Conservation (phyloP, 2,888 invertebrate species). For the Neocrepidodera transversa region DNA sequence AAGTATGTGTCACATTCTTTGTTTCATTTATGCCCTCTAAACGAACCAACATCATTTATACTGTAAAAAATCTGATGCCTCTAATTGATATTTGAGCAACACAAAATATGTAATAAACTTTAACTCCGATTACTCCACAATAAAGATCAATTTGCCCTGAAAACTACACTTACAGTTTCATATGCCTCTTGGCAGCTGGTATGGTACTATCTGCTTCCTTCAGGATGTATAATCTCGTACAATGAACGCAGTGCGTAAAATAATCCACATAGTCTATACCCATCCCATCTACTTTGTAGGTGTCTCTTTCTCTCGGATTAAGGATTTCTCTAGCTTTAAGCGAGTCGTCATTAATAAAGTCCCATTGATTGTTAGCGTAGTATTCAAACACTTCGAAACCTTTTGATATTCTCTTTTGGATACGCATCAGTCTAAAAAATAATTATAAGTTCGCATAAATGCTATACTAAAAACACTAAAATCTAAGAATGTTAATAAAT, state of each 20-base stretch:
- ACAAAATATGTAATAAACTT: no score
- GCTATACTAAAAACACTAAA: no score
- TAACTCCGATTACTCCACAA: no score
- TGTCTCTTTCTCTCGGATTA: constrained; percentile 70
- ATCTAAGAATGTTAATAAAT: no score
- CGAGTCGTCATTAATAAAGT: constrained; percentile 77
- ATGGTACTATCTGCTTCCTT: constrained; percentile 84
- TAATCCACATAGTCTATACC: constrained; percentile 81
- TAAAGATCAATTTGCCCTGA: background rate
- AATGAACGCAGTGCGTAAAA: constrained; percentile 81
- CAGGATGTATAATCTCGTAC: constrained; percentile 80
- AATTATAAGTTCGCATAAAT: background rate
- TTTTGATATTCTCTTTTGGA: constrained; percentile 83
- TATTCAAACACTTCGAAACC: constrained; percentile 91
- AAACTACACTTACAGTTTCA: constrained; percentile 72
- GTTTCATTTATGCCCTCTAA: no score
- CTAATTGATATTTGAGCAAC: no score
- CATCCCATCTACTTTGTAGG: constrained; percentile 74
- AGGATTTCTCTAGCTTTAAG: constrained; percentile 65
- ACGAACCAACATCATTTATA: no score
- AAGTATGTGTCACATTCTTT: no score
- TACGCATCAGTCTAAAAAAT: constrained; percentile 73
- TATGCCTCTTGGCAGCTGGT: constrained; percentile 79
- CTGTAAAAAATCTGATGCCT: no score
- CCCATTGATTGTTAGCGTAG: constrained; percentile 93